phyloP scores from a whole-genome alignment of 2,113 vertebrate species.

The Pimephales promelas region DNA sequence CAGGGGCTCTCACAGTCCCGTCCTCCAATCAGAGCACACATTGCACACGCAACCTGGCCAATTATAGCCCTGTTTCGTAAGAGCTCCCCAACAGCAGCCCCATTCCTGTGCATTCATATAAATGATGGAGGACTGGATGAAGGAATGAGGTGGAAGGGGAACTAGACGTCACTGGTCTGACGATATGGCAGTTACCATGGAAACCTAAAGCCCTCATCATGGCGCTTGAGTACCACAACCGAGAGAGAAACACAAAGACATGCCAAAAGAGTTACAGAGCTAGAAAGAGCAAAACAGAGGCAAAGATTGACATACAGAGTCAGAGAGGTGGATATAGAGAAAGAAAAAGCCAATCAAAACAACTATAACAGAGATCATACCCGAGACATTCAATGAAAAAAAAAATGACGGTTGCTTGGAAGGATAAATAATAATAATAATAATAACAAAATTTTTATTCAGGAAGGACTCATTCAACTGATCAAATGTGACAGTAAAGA shows the following conservation, averaged over 20 bases:
- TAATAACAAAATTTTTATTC: not conserved
- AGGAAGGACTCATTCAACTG: not conserved
- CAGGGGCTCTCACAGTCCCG: not conserved
- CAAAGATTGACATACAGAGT: not conserved
- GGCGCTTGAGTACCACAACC: slow-evolving; percentile 16
- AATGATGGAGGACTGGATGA: not conserved
- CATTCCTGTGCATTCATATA: slow-evolving; percentile 29
- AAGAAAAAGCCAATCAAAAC: not conserved
- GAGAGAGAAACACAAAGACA: slow-evolving; percentile 32
- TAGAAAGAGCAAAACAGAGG: not conserved
- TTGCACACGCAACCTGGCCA: not conserved
- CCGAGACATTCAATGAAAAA: not conserved
- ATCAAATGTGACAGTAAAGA: not conserved
- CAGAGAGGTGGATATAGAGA: not conserved
- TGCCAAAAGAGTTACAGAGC: not conserved
- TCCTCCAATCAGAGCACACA: slow-evolving; percentile 9
- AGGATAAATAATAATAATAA: not conserved
- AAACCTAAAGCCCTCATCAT: slow-evolving; percentile 66
- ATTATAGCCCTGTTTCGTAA: slow-evolving; percentile 24
- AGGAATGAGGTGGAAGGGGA: not conserved
- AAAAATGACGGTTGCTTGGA: too few species aligned
- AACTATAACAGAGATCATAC: not conserved
- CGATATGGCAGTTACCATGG: slow-evolving; percentile 69
- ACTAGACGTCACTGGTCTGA: slow-evolving; percentile 16
- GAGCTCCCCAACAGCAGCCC: slow-evolving; percentile 14